Evolutionary conservation across 2,113 vertebrate species (phyloP).

Genomic region (Acanthochromis polyacanthus): DNA sequence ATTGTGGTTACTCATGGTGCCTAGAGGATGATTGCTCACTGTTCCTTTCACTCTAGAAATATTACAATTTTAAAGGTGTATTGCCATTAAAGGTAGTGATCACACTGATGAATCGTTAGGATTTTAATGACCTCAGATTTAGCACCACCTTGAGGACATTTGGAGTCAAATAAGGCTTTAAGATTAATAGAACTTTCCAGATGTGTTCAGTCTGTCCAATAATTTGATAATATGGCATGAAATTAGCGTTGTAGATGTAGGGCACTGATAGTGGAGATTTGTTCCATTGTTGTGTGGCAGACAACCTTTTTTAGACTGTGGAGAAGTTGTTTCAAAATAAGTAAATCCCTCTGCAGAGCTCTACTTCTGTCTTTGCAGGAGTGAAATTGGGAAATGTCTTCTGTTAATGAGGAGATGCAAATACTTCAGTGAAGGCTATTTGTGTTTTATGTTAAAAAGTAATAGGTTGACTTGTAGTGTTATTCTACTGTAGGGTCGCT

Average conservation of each 20-base stretch:
- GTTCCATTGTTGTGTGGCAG: too few relatives aligned
- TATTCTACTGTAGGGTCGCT: conserved; percentile 33
- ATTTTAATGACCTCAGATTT: too few relatives aligned
- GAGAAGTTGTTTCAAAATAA: not conserved
- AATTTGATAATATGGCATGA: not conserved
- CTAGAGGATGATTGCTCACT: too few relatives aligned
- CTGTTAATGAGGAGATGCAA: conserved; percentile 24
- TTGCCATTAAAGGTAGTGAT: too few relatives aligned
- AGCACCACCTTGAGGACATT: too few relatives aligned
- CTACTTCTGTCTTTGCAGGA: conserved; percentile 56
- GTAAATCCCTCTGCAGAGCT: conserved; percentile 1
- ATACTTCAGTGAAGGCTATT: conserved; percentile 70
- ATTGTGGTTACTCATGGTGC: too few relatives aligned
- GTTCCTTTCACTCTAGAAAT: too few relatives aligned
- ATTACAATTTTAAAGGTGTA: too few relatives aligned
- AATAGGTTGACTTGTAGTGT: conserved; percentile 2
- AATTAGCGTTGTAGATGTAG: not conserved
- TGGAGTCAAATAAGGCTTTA: too few relatives aligned
- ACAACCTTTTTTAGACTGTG: not conserved
- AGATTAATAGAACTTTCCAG: not conserved
- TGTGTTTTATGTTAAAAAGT: conserved; percentile 69
- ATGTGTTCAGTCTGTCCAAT: not conserved
- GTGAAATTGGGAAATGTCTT: conserved; percentile 34
- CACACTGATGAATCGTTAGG: too few relatives aligned
- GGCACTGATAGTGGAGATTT: not conserved